These are phyloP conservation scores for Rhyacophila evoluta DNA, from an alignment of 2,888 invertebrate genomes.

Conservation along the genomic window DNA sequence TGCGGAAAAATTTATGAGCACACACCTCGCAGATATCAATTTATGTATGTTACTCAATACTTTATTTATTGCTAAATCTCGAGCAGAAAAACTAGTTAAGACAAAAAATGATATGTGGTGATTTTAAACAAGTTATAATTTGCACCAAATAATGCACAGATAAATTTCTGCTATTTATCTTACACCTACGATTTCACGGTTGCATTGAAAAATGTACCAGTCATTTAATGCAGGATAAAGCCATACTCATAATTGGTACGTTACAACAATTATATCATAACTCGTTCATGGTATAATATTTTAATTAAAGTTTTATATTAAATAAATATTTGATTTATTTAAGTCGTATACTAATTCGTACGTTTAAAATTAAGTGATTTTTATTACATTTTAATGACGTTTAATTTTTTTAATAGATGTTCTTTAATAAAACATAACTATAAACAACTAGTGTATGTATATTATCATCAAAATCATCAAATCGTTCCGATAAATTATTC, in stretches of 20 bases:
- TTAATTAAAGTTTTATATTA: too few relatives aligned
- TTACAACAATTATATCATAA: too few relatives aligned
- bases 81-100: neutral
- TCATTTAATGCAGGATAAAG: neutral
- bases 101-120: neutral
- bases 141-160: neutral
- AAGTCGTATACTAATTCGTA: too few relatives aligned
- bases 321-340: too few relatives aligned
- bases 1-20: neutral
- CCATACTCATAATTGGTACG: neutral
- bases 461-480: too few relatives aligned
- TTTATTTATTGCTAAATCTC: slow-evolving; percentile 9
- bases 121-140: slow-evolving; percentile 2
- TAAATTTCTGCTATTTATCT: neutral
- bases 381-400: too few relatives aligned
- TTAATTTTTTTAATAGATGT: too few relatives aligned
- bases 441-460: too few relatives aligned
- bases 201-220: neutral
- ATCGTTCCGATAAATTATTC: too few relatives aligned
- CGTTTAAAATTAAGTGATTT: too few relatives aligned
- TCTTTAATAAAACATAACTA: too few relatives aligned
- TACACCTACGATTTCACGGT: slow-evolving; percentile 25
- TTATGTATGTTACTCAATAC: neutral
- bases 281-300: too few relatives aligned
- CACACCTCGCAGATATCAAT: neutral